These are phyloP conservation scores for Trissonchulus sp. DNA, from an alignment of 2,888 invertebrate species.

Conservation along the genomic window DNA sequence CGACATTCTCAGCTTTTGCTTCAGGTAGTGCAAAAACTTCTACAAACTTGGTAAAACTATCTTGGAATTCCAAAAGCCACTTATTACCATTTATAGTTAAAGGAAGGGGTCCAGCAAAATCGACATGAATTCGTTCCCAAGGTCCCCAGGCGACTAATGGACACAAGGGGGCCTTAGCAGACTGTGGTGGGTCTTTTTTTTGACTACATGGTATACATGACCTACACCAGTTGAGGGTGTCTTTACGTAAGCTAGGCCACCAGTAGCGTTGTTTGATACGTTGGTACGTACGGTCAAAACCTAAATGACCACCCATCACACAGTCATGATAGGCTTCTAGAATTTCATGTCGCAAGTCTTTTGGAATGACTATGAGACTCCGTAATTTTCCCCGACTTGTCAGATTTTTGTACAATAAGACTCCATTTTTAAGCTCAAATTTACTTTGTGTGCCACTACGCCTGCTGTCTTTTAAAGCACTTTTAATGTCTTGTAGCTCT, in stretches of 20 bases:
- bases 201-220: conserved; percentile 35
- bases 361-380: conserved; percentile 26
- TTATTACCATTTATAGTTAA: conserved; percentile 33
- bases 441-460: no score
- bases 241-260: conserved; percentile 35
- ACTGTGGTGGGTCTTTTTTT: conserved; percentile 23
- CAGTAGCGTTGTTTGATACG: conserved; percentile 33
- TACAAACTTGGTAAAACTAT: conserved; percentile 38
- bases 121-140: conserved; percentile 39
- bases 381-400: no score
- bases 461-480: no score
- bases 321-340: conserved; percentile 30
- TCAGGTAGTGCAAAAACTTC: conserved; percentile 46
- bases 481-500: no score
- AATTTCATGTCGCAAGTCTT: not conserved
- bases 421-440: not conserved
- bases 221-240: conserved; percentile 29
- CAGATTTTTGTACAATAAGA: not conserved
- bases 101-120: conserved; percentile 40
- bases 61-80: conserved; percentile 38
- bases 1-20: conserved; percentile 45
- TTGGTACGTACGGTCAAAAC: conserved; percentile 33
- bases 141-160: conserved; percentile 32
- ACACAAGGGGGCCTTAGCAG: not conserved
- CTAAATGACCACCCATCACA: conserved; percentile 38